phyloP scores from a whole-genome alignment of 2,113 vertebrate genomes.

The Perca flavescens region DNA sequence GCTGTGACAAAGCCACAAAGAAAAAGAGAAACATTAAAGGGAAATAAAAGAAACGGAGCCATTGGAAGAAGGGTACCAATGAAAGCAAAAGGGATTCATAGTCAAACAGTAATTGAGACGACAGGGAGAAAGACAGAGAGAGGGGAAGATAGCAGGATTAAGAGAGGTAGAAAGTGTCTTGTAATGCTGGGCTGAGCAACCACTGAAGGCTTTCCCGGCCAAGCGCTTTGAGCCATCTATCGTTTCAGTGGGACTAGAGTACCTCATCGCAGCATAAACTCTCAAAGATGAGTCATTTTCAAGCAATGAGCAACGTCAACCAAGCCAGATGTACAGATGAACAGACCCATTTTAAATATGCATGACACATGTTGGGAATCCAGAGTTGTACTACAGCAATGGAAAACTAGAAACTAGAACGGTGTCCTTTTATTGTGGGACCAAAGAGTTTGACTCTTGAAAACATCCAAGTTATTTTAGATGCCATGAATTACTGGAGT shows the following conservation, averaged over 20 bases:
- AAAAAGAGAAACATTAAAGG: constrained; percentile 46
- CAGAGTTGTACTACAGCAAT: neutral
- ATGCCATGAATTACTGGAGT: constrained; percentile 8
- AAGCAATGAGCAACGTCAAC: constrained; percentile 11
- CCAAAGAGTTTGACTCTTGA: neutral
- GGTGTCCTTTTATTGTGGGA: neutral
- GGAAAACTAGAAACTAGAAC: neutral
- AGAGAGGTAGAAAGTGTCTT: constrained; percentile 42
- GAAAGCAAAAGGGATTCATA: constrained; percentile 45
- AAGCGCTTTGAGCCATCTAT: constrained; percentile 59
- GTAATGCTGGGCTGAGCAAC: constrained; percentile 59
- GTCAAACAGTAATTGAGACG: constrained; percentile 65
- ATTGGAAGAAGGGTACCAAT: constrained; percentile 15
- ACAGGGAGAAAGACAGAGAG: constrained; percentile 48
- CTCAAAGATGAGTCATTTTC: constrained; percentile 35
- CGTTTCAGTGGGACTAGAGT: constrained; percentile 50
- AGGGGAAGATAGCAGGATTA: constrained; percentile 62
- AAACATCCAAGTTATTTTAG: constrained; percentile 5
- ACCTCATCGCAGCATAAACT: constrained; percentile 33
- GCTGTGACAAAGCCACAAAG: constrained; percentile 41
- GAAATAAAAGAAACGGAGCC: constrained; percentile 33
- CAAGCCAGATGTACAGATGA: constrained; percentile 13
- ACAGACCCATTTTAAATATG: constrained; percentile 13
- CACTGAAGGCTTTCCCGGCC: constrained; percentile 55
- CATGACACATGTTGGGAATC: constrained; percentile 8